Evolutionary conservation across 1,140 invertebrate species (phyloP).

Genomic region (Eulimnadia texana): DNA sequence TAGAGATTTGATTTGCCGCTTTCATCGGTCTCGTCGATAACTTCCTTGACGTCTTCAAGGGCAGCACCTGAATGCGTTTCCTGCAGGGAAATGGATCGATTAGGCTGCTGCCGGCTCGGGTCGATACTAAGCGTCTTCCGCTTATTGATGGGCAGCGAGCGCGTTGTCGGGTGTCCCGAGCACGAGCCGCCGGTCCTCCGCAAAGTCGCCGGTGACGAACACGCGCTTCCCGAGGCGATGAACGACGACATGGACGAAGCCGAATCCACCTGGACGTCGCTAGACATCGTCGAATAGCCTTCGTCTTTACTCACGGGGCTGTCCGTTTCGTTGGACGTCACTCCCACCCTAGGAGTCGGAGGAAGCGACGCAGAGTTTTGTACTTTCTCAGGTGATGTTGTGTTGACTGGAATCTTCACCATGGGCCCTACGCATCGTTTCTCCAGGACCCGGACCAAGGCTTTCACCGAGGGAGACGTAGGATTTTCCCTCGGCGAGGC

Average conservation of each 20-base stretch:
- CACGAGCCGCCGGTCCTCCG: conserved; percentile 5
- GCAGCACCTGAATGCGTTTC: conserved; percentile 24
- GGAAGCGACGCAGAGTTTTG: conserved; percentile 1
- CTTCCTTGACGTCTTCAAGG: conserved; percentile 53
- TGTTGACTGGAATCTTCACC: neutral
- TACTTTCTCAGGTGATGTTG: conserved; percentile 3
- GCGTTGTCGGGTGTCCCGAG: neutral
- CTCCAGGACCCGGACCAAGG: conserved; percentile 12
- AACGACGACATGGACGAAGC: conserved; percentile 14
- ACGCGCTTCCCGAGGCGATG: conserved; percentile 7
- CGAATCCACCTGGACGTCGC: conserved; percentile 56
- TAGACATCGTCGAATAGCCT: conserved; percentile 79
- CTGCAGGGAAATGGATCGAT: conserved; percentile 16
- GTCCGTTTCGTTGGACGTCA: conserved; percentile 40
- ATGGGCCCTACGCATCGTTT: neutral
- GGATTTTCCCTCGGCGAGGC: neutral
- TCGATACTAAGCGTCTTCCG: conserved; percentile 7
- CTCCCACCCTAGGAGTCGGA: conserved; percentile 28
- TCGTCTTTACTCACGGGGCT: conserved; percentile 64
- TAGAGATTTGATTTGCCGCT: neutral
- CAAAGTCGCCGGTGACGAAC: conserved; percentile 12
- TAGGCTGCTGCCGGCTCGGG: neutral
- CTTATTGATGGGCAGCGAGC: conserved; percentile 12
- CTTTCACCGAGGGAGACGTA: conserved; percentile 4
- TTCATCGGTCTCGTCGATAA: conserved; percentile 11